Evolutionary conservation across 1,140 invertebrate species (phyloP).

Genomic region (Atta colombica): DNA sequence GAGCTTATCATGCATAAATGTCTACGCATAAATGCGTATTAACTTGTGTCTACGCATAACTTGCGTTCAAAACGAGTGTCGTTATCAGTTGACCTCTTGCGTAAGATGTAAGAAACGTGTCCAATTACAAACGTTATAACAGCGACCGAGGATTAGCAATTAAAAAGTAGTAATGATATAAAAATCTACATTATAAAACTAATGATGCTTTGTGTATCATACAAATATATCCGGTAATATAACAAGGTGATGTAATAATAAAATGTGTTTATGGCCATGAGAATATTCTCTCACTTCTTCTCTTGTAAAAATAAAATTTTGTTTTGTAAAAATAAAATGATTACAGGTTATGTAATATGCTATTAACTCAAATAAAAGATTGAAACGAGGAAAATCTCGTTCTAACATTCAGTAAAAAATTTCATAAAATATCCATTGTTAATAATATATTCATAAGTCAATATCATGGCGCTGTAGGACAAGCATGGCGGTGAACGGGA

Average conservation of each 20-base stretch:
- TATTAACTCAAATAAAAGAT: constrained; percentile 2
- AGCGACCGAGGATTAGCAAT: constrained; percentile 31
- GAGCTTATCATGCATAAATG: constrained; percentile 39
- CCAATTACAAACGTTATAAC: constrained; percentile 42
- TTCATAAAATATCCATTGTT: neutral
- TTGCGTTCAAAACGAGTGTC: constrained; percentile 54
- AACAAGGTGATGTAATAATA: neutral
- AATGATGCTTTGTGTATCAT: neutral
- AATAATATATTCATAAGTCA: constrained; percentile 46
- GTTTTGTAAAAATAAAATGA: constrained; percentile 11
- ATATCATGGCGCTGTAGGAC: constrained; percentile 4
- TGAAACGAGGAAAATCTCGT: neutral
- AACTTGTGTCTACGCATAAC: constrained; percentile 26
- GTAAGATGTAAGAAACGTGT: constrained; percentile 60
- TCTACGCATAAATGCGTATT: constrained; percentile 66
- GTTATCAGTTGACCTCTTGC: constrained; percentile 71
- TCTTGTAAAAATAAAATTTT: neutral
- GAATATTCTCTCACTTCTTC: neutral
- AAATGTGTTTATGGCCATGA: neutral
- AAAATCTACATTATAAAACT: neutral
- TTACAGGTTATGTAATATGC: neutral
- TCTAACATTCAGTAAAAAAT: neutral
- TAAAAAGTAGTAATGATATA: neutral
- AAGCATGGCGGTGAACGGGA: constrained; percentile 3
- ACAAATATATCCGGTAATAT: neutral